Base-by-base conservation (phyloP, 2,797 vertebrate species). In the Myripristis jacobus region DNA sequence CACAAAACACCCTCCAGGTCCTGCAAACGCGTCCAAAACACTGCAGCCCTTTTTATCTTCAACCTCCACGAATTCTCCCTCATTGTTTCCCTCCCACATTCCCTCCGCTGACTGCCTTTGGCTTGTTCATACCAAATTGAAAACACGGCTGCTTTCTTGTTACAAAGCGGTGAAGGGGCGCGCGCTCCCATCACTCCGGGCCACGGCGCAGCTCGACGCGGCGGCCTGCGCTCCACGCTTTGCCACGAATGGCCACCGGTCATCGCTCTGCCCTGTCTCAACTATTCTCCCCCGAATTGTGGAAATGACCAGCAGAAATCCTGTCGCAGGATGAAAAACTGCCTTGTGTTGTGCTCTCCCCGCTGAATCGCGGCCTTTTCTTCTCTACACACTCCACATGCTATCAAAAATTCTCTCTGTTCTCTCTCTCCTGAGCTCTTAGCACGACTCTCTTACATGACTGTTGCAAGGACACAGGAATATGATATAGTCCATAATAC, bases 11-110 rank as follows among this genome's bases (percentile, higher is more conserved):
- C 61, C 22, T 38, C 4, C 1, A 0, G 72, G 80, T 12, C 74
- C 80, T 29, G 12, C 54, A 48, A 48, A 57, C 22, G 79, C 74
- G 79, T 69, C 79, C 70, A 38, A 68, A 85, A 72, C 51, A 71
- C 43, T 43, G 52, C 34, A 27, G 50, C 19, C n/a, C 19, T 60
- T 43, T 75, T 66, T 55, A 65, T 66, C 67, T 72, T 64, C 64
- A 57, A 53, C 59, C 69, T 66, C 12, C 48, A 25, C 16, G 36
- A 29, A 74, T 77, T 47, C 65, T 70, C 63, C 54, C 46, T 55
- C 50, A 54, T 79, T 38, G 34, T 50, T 21, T 71, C 31, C 27
- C 29, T 52, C 38, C 16, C 27, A 51, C 24, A 34, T 64, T 9
- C 27, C 18, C n/a, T 48, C 52, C n/a, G 58, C 43, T 2, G 24